Conservation (phyloP, 2,888 invertebrate species). For the Lepidocyrtinus sp. region DNA sequence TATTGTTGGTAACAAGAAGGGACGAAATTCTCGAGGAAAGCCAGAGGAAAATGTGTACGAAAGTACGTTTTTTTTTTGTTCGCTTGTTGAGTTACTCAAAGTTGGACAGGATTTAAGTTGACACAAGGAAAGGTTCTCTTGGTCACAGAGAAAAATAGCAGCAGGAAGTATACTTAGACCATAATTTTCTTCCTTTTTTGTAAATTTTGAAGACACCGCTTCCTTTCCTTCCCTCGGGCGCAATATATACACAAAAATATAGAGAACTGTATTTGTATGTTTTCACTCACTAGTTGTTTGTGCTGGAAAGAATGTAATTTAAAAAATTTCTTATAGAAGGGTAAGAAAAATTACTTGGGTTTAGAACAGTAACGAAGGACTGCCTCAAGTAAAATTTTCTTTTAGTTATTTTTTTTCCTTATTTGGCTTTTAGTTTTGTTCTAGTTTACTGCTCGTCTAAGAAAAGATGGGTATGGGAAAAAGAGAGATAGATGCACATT, state of each 20-base stretch:
- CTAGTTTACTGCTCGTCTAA: conserved; percentile 28
- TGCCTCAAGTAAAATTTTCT: conserved; percentile 18
- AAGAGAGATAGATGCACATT: conserved; percentile 32
- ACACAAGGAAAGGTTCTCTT: conserved; percentile 35
- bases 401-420: conserved; percentile 6
- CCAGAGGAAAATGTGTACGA: neutral
- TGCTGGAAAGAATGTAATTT: neutral
- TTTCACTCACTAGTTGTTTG: too few species aligned
- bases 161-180: conserved; percentile 19
- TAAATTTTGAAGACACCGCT: conserved; percentile 2
- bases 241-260: neutral
- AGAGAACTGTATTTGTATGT: neutral
- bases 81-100: conserved; percentile 64
- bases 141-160: conserved; percentile 39
- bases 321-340: neutral
- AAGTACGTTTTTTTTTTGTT: conserved; percentile 17
- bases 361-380: neutral
- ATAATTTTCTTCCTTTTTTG: conserved; percentile 7
- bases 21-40: too few species aligned
- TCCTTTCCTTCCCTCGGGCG: conserved; percentile 7
- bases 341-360: neutral
- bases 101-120: conserved; percentile 62
- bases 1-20: conserved; percentile 7
- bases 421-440: conserved; percentile 21
- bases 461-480: conserved; percentile 11